These are phyloP conservation scores for Thamnophis sirtalis DNA, from an alignment of 2,113 vertebrate species.

Conservation along the genomic window DNA sequence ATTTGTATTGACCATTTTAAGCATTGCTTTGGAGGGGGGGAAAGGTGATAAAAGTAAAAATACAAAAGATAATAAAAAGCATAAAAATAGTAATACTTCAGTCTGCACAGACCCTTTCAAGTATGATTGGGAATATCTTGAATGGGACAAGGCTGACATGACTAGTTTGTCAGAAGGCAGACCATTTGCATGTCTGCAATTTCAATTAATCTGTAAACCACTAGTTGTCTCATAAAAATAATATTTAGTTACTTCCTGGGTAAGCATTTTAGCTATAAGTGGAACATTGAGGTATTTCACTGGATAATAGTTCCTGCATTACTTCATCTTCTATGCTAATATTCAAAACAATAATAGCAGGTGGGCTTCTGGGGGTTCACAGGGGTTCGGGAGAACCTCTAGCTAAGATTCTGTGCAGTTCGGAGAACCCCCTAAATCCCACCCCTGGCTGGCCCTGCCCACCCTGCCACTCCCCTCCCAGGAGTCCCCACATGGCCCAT, in stretches of 20 bases:
- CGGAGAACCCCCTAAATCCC: too few species aligned
- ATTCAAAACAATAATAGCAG: not conserved
- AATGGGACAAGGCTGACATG: not conserved
- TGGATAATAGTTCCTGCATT: not conserved
- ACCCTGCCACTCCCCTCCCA: too few species aligned
- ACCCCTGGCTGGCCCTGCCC: too few species aligned
- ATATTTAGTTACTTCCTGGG: not conserved
- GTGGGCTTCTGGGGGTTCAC: too few species aligned
- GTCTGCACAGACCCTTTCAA: not conserved
- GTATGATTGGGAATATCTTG: not conserved
- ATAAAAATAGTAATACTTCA: not conserved
- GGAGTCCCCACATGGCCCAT: too few species aligned
- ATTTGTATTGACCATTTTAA: not conserved
- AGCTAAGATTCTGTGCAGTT: too few species aligned
- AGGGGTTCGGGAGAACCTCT: too few species aligned
- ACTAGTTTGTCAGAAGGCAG: not conserved
- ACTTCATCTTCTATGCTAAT: not conserved
- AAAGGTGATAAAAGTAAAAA: not conserved
- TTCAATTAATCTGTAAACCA: not conserved
- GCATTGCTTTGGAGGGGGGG: rapidly evolving
- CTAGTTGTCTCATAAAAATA: not conserved
- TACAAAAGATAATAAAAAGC: not conserved
- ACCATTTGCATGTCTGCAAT: not conserved
- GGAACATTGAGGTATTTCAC: not conserved
- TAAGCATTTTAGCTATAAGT: not conserved